Evolutionary conservation across 2,113 vertebrate genomes (phyloP), one percentile per base, ranked within the genome.

Genomic region (Marmota flaviventris): DNA sequence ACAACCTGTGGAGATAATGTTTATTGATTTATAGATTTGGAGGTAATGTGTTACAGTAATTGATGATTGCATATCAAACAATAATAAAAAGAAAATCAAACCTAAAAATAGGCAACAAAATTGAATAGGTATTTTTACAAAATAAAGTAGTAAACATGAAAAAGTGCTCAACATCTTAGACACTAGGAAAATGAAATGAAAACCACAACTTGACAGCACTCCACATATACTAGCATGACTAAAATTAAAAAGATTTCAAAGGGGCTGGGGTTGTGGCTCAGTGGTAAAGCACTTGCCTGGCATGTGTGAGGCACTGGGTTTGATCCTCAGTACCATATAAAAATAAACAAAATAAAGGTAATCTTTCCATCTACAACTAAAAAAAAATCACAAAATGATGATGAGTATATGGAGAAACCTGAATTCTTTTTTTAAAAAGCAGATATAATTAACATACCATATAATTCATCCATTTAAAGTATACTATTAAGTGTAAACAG

Each of bases 21-120:
- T 75, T 58, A 51, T 65, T 75, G 4, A 53, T 79, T 85, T 78
- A 78, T 85, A 78, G 75, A n/a, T 48, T 69, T 39, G 56, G 70
- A 45, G 56, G 34, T 73, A 67, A 81, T 70, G 96, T 85, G 56
- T 65, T 85, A 92, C 34, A 89, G 48, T 9, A 76, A n/a, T n/a
- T 67, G 22, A 75, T 53, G 42, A 79, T 45, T 65, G 79, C 14
- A 84, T 20, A 48, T 94, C 39, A 61, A 95, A 45, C 25, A 56
- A 16, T 32, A 96, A 63, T 45, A 22, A 88, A 92, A 92, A 94
- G 69, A 72, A 91, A 79, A 83, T 17, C 27, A 25, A 18, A 18
- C 61, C 75, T 53, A 84, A 92, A 88, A 79, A 69, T 56, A 24
- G 79, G 37, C 53, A 91, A 88, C 34, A 95, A 34, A 96, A 16